phyloP scores from a whole-genome alignment of 2,888 invertebrate genomes.

The Adelognathus sp. region DNA sequence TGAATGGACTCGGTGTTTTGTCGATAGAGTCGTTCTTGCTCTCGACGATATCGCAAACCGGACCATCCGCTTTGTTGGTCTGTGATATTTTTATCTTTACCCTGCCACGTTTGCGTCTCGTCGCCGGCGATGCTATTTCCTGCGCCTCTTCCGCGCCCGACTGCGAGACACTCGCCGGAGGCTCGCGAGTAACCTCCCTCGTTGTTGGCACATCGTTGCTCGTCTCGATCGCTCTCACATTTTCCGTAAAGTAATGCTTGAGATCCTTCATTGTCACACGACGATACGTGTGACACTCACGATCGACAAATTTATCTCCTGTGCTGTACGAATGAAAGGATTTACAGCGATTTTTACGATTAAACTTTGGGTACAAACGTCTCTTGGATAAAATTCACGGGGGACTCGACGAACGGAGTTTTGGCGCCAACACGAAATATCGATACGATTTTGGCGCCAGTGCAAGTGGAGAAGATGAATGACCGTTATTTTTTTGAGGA shows the following conservation, averaged over 20 bases:
- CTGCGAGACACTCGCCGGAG: constrained; percentile 15
- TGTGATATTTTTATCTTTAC: constrained; percentile 71
- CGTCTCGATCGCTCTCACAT: constrained; percentile 57
- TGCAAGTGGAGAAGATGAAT: neutral
- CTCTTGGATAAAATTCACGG: neutral
- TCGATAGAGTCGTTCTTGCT: constrained; percentile 67
- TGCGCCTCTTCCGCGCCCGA: neutral
- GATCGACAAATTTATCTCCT: neutral
- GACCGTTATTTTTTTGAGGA: neutral
- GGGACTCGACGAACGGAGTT: constrained; percentile 37
- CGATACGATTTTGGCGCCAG: constrained; percentile 3
- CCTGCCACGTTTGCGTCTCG: constrained; percentile 64
- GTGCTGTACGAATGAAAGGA: neutral
- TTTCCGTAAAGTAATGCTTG: constrained; percentile 71
- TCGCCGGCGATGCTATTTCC: neutral
- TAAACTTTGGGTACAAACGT: too few species aligned
- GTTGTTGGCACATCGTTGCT: constrained; percentile 17
- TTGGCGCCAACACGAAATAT: constrained; percentile 54
- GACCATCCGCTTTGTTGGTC: constrained; percentile 48
- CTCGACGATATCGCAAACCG: constrained; percentile 67
- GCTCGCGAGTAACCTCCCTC: constrained; percentile 51
- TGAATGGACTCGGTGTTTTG: constrained; percentile 70
- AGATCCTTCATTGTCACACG: constrained; percentile 74
- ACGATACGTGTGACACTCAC: neutral
- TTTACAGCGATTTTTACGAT: too few species aligned